A percentile compares a stretch with the other conserved stretches of the same genome.
Evolutionary conservation across 2,797 vertebrate species (phyloP).

Genomic region (Anabas testudineus): DNA sequence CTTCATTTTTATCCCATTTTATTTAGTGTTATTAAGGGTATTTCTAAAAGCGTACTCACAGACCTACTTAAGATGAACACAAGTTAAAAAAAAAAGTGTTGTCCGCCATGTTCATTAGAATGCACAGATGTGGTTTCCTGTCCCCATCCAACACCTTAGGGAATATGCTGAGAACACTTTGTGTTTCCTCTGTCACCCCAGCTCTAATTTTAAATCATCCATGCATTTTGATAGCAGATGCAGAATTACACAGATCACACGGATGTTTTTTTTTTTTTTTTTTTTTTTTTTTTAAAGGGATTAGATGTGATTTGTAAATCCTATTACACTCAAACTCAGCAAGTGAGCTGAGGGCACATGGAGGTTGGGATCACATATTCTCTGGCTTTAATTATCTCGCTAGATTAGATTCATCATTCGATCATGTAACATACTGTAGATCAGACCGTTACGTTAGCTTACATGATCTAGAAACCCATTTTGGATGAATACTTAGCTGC

Average conservation of each 20-base stretch:
- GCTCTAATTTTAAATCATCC: conserved; percentile 37
- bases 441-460: conserved; percentile 63
- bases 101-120: conserved; percentile 25
- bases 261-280: conserved; percentile 37
- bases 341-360: conserved; percentile 57
- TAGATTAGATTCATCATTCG: conserved; percentile 72
- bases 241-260: conserved; percentile 40
- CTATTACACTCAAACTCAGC: conserved; percentile 58
- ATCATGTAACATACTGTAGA: conserved; percentile 64
- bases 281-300: no score
- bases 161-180: conserved; percentile 38
- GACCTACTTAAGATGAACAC: conserved; percentile 2
- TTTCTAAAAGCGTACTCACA: not conserved
- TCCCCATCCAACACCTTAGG: conserved; percentile 14
- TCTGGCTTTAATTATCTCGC: conserved; percentile 72
- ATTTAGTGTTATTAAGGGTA: not conserved
- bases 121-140: conserved; percentile 49
- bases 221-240: conserved; percentile 48
- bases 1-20: not conserved
- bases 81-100: not conserved
- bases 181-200: conserved; percentile 30
- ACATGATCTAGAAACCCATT: conserved; percentile 42
- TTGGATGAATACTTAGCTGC: conserved; percentile 18
- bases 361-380: conserved; percentile 57
- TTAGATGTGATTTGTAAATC: conserved; percentile 69